A percentile compares a stretch with the other conserved stretches of the same genome.
phyloP scores from a whole-genome alignment of 1,140 invertebrate genomes.

The Solenopsis invicta region DNA sequence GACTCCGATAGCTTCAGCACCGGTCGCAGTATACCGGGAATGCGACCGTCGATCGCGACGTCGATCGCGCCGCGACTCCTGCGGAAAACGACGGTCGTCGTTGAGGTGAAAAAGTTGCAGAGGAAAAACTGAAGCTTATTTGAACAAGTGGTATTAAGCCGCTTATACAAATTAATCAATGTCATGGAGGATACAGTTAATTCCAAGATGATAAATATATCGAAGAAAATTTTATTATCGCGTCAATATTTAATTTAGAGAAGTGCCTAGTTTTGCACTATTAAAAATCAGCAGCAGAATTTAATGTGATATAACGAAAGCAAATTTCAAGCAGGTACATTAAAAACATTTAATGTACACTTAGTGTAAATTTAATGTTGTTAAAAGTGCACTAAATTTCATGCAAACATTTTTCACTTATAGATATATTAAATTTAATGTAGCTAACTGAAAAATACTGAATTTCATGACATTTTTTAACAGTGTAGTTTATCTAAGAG shows the following conservation, averaged over 20 bases:
- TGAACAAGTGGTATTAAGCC: neutral
- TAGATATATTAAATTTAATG: no score
- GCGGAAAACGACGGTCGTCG: conserved; percentile 12
- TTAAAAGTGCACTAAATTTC: no score
- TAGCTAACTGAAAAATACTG: no score
- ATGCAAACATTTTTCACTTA: no score
- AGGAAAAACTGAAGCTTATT: neutral
- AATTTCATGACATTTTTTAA: no score
- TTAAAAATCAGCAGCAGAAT: neutral
- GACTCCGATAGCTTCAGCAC: conserved; percentile 81
- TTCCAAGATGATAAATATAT: neutral
- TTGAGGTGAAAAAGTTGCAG: neutral
- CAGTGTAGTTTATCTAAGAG: neutral
- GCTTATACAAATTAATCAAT: conserved; percentile 2
- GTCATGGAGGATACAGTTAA: neutral
- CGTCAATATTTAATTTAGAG: neutral
- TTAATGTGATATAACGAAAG: no score
- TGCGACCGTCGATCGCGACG: conserved; percentile 80
- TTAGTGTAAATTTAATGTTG: no score
- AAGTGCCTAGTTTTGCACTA: neutral
- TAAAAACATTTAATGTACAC: no score
- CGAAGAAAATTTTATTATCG: neutral
- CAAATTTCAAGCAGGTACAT: no score
- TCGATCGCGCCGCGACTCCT: conserved; percentile 82
- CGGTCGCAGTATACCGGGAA: conserved; percentile 77